Evolutionary conservation across 2,888 invertebrate genomes (phyloP), one percentile per base, ranked within the genome.

Genomic region (Mythimna lalbum): DNA sequence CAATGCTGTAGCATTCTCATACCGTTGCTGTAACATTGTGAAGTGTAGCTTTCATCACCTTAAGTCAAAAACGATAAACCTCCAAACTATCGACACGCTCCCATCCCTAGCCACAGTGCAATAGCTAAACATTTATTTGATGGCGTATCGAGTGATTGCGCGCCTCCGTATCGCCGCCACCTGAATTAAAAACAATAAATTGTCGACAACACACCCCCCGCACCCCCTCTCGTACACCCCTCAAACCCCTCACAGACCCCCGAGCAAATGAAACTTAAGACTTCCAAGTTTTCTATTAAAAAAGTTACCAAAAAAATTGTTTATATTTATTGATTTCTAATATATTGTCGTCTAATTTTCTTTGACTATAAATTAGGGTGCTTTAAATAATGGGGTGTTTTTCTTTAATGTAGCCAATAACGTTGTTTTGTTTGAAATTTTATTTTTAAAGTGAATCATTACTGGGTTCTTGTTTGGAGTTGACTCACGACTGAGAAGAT

Each of bases 101-200:
- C 57, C 76, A 64, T 72, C 81, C 71, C 88, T 82, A 82, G 86
- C 49, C 88, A 76, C 33, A 53, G 52, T 89, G 88, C 89, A 90
- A 90, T 88, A 89, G 89, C 90, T 89, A 90, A 92, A 90, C 92
- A 91, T 92, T 93, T 91, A 91, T 93, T 91, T 92, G 91, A 91
- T 91, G 88, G 86, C 88, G 90, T 84, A 89, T 85, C 89, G 88
- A 89, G 89, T 90, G 91, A 92, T 91, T 89, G 89, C 81, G 89
- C 87, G 89, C 87, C 89, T 88, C 90, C 84, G 85, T 86, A 86
- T 88, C 85, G 86, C 83, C 83, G 88, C 76, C 91, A 90, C 89
- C 90, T 89, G 93, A 93, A 95, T 95, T 94, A 94, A 95, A 94
- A 94, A 93, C 94, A 88, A 95, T 95, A 95, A 95, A 95, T 95